phyloP scores from a whole-genome alignment of 2,113 vertebrate species.

The Poeciliopsis retropinna region DNA sequence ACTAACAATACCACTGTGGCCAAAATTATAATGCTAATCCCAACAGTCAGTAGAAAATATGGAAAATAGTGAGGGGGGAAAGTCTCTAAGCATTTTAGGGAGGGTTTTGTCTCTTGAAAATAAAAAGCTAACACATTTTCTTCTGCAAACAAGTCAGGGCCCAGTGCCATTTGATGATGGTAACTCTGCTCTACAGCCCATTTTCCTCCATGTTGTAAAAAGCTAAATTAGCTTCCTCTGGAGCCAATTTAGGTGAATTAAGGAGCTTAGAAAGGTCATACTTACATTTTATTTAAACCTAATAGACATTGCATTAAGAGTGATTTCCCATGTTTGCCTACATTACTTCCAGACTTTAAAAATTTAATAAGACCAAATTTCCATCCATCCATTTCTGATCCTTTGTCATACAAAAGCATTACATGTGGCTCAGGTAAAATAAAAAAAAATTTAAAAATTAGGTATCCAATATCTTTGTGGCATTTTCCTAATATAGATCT shows the following conservation, averaged over 20 bases:
- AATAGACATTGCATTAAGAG: slow-evolving; percentile 40
- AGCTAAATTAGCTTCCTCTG: slow-evolving; percentile 62
- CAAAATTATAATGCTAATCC: slow-evolving; percentile 53
- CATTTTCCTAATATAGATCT: slow-evolving; percentile 60
- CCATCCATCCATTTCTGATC: slow-evolving; percentile 39
- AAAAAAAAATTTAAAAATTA: not conserved
- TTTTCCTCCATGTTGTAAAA: slow-evolving; percentile 54
- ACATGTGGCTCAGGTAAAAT: slow-evolving; percentile 26
- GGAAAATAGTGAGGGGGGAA: not conserved
- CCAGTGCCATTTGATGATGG: slow-evolving; percentile 53
- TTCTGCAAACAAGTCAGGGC: slow-evolving; percentile 55
- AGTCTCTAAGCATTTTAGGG: slow-evolving; percentile 19
- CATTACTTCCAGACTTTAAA: slow-evolving; percentile 38
- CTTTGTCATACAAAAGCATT: slow-evolving; percentile 43
- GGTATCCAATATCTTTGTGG: slow-evolving; percentile 58
- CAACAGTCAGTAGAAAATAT: slow-evolving; percentile 45
- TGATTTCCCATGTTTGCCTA: slow-evolving; percentile 46
- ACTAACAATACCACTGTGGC: slow-evolving; percentile 62
- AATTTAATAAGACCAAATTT: slow-evolving; percentile 52
- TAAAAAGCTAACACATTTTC: slow-evolving; percentile 41
- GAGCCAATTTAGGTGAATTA: slow-evolving; percentile 69
- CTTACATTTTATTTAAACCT: slow-evolving; percentile 64
- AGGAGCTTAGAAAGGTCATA: slow-evolving; percentile 66
- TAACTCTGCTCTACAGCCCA: slow-evolving; percentile 50
- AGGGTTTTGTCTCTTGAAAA: slow-evolving; percentile 14